Evolutionary conservation across 2,113 vertebrate species (phyloP).

Genomic region (Sigmodon hispidus): DNA sequence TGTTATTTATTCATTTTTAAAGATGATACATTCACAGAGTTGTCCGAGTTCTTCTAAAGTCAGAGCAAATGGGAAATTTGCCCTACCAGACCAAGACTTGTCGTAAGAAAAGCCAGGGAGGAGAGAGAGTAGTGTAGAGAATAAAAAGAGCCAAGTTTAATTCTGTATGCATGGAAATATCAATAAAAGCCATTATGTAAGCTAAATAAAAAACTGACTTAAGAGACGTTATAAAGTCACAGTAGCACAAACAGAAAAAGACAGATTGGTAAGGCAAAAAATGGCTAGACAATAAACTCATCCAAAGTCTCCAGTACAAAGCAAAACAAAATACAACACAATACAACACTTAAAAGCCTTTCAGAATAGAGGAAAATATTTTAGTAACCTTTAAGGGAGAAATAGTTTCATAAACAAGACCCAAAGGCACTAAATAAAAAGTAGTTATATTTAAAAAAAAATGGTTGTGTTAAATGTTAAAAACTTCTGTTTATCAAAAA

Average conservation of each 20-base stretch:
- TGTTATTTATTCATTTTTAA: constrained; percentile 41
- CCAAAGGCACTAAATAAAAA: constrained; percentile 34
- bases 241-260: constrained; percentile 17
- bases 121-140: background rate
- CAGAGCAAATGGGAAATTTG: background rate
- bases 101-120: background rate
- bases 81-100: constrained; percentile 29
- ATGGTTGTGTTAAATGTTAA: background rate
- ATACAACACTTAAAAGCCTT: background rate
- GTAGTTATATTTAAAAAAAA: background rate
- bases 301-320: background rate
- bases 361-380: constrained; percentile 5
- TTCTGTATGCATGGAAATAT: background rate
- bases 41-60: constrained; percentile 32
- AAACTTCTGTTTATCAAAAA: background rate
- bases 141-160: background rate
- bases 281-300: background rate
- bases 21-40: constrained; percentile 46
- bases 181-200: background rate
- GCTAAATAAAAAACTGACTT: background rate
- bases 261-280: constrained; percentile 5
- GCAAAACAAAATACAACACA: background rate
- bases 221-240: background rate
- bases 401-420: constrained; percentile 31
- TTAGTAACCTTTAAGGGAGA: background rate